Evolutionary conservation across 2,797 vertebrate species (phyloP).

Genomic region (Microchirus variegatus): DNA sequence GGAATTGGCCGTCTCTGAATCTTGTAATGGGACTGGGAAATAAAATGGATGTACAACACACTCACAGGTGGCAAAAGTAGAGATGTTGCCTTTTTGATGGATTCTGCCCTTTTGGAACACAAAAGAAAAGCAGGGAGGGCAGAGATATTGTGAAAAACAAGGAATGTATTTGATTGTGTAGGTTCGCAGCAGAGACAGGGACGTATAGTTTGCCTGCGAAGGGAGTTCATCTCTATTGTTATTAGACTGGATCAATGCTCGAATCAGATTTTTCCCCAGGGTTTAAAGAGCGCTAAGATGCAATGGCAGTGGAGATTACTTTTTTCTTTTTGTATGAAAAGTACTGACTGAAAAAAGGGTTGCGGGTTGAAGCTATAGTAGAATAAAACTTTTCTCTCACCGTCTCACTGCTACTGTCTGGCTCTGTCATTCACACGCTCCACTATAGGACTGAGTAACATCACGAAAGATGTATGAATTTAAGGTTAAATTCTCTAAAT

Average conservation of each 20-base stretch:
- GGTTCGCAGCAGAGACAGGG: slow-evolving; percentile 59
- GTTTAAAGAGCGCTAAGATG: slow-evolving; percentile 50
- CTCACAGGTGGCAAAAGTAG: slow-evolving; percentile 76
- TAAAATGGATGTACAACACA: slow-evolving; percentile 74
- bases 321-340: slow-evolving; percentile 65
- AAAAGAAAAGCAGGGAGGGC: slow-evolving; percentile 48
- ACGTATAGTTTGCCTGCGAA: slow-evolving; percentile 60
- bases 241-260: slow-evolving; percentile 71
- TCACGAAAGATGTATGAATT: slow-evolving; percentile 49
- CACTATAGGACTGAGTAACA: slow-evolving; percentile 49
- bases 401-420: slow-evolving; percentile 4
- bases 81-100: slow-evolving; percentile 75
- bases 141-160: slow-evolving; percentile 71
- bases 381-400: slow-evolving; percentile 37
- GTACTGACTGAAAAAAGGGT: slow-evolving; percentile 53
- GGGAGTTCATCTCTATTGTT: slow-evolving; percentile 73
- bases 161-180: slow-evolving; percentile 73
- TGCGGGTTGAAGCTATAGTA: slow-evolving; percentile 46
- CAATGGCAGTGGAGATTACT: slow-evolving; percentile 52
- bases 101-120: slow-evolving; percentile 71
- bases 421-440: slow-evolving; percentile 29
- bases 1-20: slow-evolving; percentile 71
- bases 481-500: slow-evolving; percentile 46
- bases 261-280: slow-evolving; percentile 61
- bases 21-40: slow-evolving; percentile 74